Conservation (phyloP, 2,797 vertebrate species). For the Poeciliopsis turneri region DNA sequence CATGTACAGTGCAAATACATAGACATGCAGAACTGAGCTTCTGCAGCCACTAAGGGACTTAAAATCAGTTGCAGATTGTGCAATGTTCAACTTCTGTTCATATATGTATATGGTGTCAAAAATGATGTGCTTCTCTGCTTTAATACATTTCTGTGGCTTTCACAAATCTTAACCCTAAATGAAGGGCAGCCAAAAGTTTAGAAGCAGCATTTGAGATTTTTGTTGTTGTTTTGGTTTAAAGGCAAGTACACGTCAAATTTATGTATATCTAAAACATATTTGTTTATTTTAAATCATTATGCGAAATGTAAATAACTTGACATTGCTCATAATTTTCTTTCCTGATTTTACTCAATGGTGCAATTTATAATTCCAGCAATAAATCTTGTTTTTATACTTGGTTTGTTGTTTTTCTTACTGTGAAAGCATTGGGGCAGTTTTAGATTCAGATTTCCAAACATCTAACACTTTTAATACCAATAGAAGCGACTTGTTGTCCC, state of each 20-base stretch:
- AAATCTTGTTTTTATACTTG: slow-evolving; percentile 68
- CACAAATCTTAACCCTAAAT: slow-evolving; percentile 28
- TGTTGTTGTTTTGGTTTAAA: not conserved
- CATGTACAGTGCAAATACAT: slow-evolving; percentile 53
- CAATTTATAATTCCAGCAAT: slow-evolving; percentile 66
- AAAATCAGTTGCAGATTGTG: slow-evolving; percentile 77
- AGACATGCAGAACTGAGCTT: slow-evolving; percentile 61
- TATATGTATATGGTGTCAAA: slow-evolving; percentile 79
- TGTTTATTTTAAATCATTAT: not conserved
- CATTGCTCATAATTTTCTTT: not conserved
- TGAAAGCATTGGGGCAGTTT: not conserved
- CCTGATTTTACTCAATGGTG: slow-evolving; percentile 47
- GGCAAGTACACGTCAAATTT: not conserved
- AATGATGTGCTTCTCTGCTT: slow-evolving; percentile 44
- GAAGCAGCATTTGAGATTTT: slow-evolving; percentile 13
- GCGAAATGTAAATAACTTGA: slow-evolving; percentile 28
- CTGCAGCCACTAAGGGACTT: slow-evolving; percentile 62
- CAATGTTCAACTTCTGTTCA: slow-evolving; percentile 68
- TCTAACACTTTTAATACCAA: not conserved
- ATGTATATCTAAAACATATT: not conserved
- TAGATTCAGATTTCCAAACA: not conserved
- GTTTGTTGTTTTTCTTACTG: slow-evolving; percentile 16
- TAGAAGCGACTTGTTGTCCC: not conserved
- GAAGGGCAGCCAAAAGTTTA: slow-evolving; percentile 13
- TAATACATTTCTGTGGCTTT: slow-evolving; percentile 41